A percentile compares a stretch with the other conserved stretches of the same genome.
phyloP scores from a whole-genome alignment of 2,797 vertebrate species.

The Euphonia xanthogaster region DNA sequence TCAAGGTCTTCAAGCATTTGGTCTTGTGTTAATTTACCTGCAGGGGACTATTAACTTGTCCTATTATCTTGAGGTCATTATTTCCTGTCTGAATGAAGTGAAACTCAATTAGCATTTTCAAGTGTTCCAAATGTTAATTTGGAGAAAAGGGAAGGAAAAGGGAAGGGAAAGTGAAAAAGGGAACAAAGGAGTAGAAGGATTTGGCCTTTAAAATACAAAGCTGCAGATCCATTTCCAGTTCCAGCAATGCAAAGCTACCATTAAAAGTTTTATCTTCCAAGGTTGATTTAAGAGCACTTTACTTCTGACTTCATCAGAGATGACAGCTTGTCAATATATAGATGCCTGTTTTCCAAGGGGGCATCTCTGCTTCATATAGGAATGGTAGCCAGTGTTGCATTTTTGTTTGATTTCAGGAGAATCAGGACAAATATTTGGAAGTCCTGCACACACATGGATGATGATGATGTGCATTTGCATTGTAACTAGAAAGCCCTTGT shows the following conservation, averaged over 20 bases:
- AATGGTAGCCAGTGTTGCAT: background rate
- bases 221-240: background rate
- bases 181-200: background rate
- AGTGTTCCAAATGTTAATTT: conserved; percentile 44
- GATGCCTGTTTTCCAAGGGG: background rate
- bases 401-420: background rate
- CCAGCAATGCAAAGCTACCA: background rate
- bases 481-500: background rate
- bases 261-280: background rate
- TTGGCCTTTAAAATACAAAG: background rate
- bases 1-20: conserved; percentile 54
- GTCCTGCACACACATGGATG: rapidly evolving
- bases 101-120: conserved; percentile 48
- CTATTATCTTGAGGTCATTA: conserved; percentile 61
- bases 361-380: background rate
- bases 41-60: conserved; percentile 57
- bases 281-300: background rate
- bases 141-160: background rate
- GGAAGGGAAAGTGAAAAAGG: background rate
- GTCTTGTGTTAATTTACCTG: conserved; percentile 53
- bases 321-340: background rate
- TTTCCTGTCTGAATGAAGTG: conserved; percentile 51
- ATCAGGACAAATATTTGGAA: background rate
- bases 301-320: background rate
- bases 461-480: background rate